Evolutionary conservation across 35 echinoderm and acorn worm genomes (phyloP).

Genomic region (Ophiothrix spiculata): DNA sequence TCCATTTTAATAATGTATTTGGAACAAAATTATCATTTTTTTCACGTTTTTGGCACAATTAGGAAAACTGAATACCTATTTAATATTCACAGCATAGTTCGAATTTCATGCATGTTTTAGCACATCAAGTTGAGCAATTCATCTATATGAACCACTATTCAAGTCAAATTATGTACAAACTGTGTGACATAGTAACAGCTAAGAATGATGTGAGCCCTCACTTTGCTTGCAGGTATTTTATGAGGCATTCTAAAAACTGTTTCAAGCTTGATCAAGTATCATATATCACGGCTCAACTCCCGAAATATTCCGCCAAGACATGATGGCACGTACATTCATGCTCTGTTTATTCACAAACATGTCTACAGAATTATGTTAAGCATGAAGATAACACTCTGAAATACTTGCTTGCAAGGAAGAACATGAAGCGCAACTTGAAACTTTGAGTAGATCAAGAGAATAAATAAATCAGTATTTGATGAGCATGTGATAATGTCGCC

Average conservation of each 20-base stretch:
- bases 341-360: neutral
- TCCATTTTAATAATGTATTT: too few species aligned
- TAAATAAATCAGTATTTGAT: slow-evolving; percentile 5
- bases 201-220: neutral
- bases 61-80: too few species aligned
- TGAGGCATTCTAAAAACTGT: neutral
- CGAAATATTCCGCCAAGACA: neutral
- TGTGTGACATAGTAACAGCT: neutral
- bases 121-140: neutral
- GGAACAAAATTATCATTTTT: neutral
- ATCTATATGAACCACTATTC: neutral
- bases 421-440: neutral
- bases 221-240: neutral
- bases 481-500: neutral
- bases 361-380: neutral
- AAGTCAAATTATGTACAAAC: neutral
- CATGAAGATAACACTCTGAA: neutral
- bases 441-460: too few species aligned
- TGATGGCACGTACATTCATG: neutral
- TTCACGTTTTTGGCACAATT: neutral
- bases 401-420: neutral
- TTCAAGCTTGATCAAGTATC: too few species aligned
- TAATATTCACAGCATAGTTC: neutral
- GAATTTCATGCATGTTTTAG: neutral
- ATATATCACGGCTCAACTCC: too few species aligned